phyloP scores from a whole-genome alignment of 1,140 invertebrate species.

The Magallana gigas region DNA sequence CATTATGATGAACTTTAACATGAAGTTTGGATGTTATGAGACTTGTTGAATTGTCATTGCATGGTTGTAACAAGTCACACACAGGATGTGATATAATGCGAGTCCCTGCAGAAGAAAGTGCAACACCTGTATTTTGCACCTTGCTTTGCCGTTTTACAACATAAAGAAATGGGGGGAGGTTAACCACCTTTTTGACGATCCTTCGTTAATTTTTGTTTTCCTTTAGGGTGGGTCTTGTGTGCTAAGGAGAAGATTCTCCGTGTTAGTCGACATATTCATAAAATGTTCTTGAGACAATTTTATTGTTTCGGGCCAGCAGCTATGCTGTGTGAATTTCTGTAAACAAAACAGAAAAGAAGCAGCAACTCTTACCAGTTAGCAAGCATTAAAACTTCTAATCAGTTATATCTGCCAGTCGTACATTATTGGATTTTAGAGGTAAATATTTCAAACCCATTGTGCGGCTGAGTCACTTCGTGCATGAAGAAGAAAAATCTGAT shows the following conservation, averaged over 20 bases:
- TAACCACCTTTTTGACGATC: no score
- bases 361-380: neutral
- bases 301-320: neutral
- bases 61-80: no score
- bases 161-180: no score
- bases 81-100: no score
- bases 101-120: no score
- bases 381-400: conserved; percentile 11
- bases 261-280: neutral
- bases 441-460: conserved; percentile 20
- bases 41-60: no score
- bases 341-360: neutral
- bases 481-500: conserved; percentile 19
- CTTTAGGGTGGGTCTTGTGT: neutral
- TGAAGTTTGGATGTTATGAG: no score
- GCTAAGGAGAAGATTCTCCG: neutral
- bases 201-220: neutral
- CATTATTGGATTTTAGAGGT: conserved; percentile 15
- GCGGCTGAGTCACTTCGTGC: neutral
- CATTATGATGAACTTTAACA: no score
- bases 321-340: neutral
- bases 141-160: no score
- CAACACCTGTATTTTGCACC: no score
- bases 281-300: neutral
- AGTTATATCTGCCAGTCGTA: neutral